A percentile compares a stretch with the other conserved stretches of the same genome.
Conservation (phyloP, 2,888 invertebrate genomes). For the Melolontha melolontha region DNA sequence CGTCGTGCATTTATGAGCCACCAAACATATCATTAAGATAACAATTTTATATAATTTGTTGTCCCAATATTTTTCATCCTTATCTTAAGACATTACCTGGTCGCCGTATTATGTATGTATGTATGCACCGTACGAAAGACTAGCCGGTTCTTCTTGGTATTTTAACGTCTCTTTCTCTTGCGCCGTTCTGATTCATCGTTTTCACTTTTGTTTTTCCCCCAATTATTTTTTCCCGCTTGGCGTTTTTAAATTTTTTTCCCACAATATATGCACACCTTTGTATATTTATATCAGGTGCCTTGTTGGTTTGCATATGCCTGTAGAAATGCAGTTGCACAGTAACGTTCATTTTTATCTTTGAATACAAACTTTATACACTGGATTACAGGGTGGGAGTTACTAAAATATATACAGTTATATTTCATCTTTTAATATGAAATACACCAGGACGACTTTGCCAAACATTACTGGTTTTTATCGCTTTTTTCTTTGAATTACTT, state of each 20-base stretch:
- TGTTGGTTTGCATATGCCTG: background rate
- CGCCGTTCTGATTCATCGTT: background rate
- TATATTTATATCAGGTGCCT: background rate
- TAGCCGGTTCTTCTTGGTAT: background rate
- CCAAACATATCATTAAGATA: conserved; percentile 46
- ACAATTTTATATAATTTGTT: conserved; percentile 47
- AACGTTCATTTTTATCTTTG: too few relatives aligned
- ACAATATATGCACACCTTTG: too few relatives aligned
- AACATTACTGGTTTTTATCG: too few relatives aligned
- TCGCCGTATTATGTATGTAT: background rate
- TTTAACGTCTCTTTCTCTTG: conserved; percentile 10
- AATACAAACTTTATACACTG: too few relatives aligned
- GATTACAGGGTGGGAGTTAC: too few relatives aligned
- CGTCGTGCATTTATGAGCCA: conserved; percentile 39
- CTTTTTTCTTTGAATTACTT: too few relatives aligned
- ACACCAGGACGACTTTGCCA: too few relatives aligned
- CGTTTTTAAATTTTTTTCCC: too few relatives aligned
- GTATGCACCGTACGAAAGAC: background rate
- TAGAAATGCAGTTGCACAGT: background rate
- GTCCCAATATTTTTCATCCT: conserved; percentile 39
- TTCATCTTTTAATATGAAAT: too few relatives aligned
- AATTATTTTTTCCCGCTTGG: background rate
- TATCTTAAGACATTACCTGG: conserved; percentile 19
- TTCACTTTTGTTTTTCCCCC: conserved; percentile 1
- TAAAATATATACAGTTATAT: too few relatives aligned